phyloP scores from a whole-genome alignment of 1,140 invertebrate genomes.

The Oscheius sp. region DNA sequence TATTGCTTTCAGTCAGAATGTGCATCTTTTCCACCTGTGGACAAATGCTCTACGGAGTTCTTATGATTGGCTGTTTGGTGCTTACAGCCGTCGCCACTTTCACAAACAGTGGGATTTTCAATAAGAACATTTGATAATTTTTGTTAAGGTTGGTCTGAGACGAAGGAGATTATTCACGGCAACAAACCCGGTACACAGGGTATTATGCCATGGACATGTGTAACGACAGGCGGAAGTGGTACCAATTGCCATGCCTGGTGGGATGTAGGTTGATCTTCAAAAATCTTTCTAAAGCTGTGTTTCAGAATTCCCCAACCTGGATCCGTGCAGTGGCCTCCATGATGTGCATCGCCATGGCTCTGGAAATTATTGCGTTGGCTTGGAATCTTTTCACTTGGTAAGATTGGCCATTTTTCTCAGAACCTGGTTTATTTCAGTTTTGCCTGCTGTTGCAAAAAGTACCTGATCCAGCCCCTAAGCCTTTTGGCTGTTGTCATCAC shows the following conservation, averaged over 20 bases:
- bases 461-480: constrained; percentile 22
- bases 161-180: too few relatives aligned
- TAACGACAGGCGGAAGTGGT: not conserved
- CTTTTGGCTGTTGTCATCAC: constrained; percentile 15
- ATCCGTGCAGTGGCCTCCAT: not conserved
- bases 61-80: constrained; percentile 15
- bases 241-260: not conserved
- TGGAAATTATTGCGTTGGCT: not conserved
- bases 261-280: constrained; percentile 1
- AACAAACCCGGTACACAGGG: not conserved
- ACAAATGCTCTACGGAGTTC: constrained; percentile 18
- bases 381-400: constrained; percentile 25
- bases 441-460: constrained; percentile 31
- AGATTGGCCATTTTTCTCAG: not conserved
- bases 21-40: not conserved
- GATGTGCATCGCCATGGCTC: constrained; percentile 8
- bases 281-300: not conserved
- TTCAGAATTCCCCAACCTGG: constrained; percentile 12
- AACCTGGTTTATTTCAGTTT: constrained; percentile 21
- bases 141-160: too few relatives aligned
- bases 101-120: not conserved
- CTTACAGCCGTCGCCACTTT: constrained; percentile 15
- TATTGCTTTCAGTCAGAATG: not conserved
- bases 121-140: not conserved
- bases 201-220: constrained; percentile 18